Evolutionary conservation across 2,888 invertebrate species (phyloP).

Genomic region (Helleia helle): DNA sequence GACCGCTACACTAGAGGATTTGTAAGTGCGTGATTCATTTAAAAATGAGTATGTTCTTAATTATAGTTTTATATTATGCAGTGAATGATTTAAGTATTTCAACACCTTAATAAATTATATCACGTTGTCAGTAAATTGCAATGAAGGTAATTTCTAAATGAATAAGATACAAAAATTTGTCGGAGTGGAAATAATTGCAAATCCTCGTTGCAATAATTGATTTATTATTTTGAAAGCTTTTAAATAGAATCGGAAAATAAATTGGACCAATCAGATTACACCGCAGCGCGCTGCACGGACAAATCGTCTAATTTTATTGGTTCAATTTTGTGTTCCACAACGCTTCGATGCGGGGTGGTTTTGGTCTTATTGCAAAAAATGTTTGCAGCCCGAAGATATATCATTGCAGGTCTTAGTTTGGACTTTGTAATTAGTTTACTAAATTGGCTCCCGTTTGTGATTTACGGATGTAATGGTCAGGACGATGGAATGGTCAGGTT

Average conservation of each 20-base stretch:
- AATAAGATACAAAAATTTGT: no score
- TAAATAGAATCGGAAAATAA: slow-evolving; percentile 12
- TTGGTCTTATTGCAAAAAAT: slow-evolving; percentile 13
- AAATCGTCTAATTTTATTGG: slow-evolving; percentile 20
- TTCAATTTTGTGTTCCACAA: slow-evolving; percentile 15
- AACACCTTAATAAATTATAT: no score
- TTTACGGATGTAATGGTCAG: no score
- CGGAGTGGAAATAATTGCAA: not conserved
- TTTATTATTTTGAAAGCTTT: slow-evolving; percentile 8
- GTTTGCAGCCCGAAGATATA: slow-evolving; percentile 1
- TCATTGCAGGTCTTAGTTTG: not conserved
- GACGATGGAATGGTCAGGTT: no score
- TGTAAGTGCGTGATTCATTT: no score
- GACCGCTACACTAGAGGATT: no score
- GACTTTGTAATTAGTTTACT: slow-evolving; percentile 3
- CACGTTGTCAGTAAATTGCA: no score
- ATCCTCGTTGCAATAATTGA: slow-evolving; percentile 7
- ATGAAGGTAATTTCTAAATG: no score
- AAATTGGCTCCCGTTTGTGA: no score
- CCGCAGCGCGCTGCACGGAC: slow-evolving; percentile 14
- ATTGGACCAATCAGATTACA: slow-evolving; percentile 17
- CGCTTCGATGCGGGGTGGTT: slow-evolving; percentile 10
- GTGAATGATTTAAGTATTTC: no score
- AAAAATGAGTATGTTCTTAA: no score
- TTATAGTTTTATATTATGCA: no score